Base-by-base conservation (phyloP, 2,888 invertebrate genomes). In the Agrochola litura region DNA sequence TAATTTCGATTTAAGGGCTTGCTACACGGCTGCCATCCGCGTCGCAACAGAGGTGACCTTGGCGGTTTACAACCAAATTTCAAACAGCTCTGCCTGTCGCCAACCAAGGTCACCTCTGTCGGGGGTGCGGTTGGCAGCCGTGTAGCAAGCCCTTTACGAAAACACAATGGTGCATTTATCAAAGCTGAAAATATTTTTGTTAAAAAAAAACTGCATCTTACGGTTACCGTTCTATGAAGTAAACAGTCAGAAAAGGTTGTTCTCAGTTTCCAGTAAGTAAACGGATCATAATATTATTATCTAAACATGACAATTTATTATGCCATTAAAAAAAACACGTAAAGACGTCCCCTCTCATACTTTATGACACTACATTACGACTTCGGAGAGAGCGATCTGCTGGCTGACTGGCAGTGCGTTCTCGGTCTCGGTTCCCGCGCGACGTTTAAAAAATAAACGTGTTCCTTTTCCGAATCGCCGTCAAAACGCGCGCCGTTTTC, bases 371-470 rank as follows among this genome's bases (percentile, higher is more conserved):
- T 94, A 82, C 85, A 81, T 81, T 83, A 30, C 30, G 73, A 68
- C 82, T 85, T 81, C 88, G 89, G 95, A 95, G 95, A 96, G 95
- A 95, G 95, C 93, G 94, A 91, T 93, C 92, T 91, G 89, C 84
- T 89, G 86, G 85, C 84, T 69, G 89, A 83, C 90, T 91, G 91
- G 84, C 94, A 95, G 95, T 95, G 89, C 90, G 89, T 90, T 92
- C 86, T 90, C 87, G 91, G 87, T 83, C 88, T 88, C 91, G 90
- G 88, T 82, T 85, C 90, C 90, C 84, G 83, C 80, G 87, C 85
- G 89, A 92, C 94, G 94, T 88, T 87, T 79, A 66, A 89, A 91
- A 90, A 91, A 85, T 82, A 87, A 81, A 77, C 88, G 85, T 73
- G 90, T 92, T 92, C 91, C 88, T 90, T 85, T 91, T 92, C 89